A percentile compares a stretch with the other conserved stretches of the same genome.
Evolutionary conservation across 2,797 vertebrate species (phyloP).

Genomic region (Anomalospiza imberbis): DNA sequence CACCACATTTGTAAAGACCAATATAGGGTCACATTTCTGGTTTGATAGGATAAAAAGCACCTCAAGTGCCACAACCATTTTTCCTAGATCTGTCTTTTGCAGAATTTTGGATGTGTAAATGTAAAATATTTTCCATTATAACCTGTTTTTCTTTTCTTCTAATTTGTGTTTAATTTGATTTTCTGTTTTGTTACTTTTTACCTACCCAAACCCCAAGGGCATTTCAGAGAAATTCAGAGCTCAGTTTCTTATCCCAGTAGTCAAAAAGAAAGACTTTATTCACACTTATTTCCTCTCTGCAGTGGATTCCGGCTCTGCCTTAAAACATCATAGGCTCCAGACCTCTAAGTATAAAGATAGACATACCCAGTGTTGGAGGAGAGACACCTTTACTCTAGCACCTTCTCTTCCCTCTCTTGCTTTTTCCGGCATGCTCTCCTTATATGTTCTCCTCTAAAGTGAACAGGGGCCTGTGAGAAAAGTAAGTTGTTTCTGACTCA

Average conservation of each 20-base stretch:
- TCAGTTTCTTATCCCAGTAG: not conserved
- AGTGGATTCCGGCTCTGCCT: not conserved
- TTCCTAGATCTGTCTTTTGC: not conserved
- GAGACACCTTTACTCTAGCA: not conserved
- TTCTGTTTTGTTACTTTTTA: not conserved
- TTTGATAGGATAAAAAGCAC: not conserved
- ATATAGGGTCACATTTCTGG: not conserved
- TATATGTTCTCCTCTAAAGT: not conserved
- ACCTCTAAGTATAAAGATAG: not conserved
- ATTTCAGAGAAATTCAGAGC: not conserved
- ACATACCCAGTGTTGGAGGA: not conserved
- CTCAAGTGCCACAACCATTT: not conserved
- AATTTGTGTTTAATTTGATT: not conserved
- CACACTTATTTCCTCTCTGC: not conserved
- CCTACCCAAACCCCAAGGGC: accelerated
- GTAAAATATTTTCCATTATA: not conserved
- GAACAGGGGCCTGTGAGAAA: not conserved
- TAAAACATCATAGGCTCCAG: not conserved
- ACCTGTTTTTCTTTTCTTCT: not conserved
- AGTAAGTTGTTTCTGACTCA: not conserved
- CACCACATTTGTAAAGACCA: not conserved
- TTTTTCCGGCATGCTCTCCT: not conserved
- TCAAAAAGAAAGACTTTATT: not conserved
- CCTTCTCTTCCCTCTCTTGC: not conserved
- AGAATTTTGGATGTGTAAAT: not conserved